A percentile compares a stretch with the other conserved stretches of the same genome.
phyloP scores from a whole-genome alignment of 2,797 vertebrate genomes.

The Anas georgica region DNA sequence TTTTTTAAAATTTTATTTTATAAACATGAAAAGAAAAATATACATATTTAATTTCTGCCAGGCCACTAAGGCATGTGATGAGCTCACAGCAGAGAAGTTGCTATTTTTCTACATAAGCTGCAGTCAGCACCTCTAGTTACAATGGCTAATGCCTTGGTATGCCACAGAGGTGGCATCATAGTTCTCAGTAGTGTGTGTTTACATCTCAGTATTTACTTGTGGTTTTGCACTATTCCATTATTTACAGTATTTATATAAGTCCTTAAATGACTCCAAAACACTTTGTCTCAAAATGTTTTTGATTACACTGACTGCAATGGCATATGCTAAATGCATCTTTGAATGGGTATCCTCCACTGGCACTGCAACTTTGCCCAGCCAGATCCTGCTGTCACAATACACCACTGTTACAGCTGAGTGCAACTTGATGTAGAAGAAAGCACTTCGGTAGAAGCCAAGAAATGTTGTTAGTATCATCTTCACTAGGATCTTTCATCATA shows the following conservation, averaged over 20 bases:
- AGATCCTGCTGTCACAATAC: neutral
- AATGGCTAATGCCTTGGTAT: neutral
- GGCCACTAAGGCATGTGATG: neutral
- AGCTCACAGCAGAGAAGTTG: conserved; percentile 12
- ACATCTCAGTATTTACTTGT: neutral
- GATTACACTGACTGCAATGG: neutral
- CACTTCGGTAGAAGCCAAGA: neutral
- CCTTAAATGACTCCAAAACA: neutral
- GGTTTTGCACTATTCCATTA: neutral
- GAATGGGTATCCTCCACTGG: accelerated
- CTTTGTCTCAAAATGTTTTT: neutral
- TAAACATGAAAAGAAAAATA: neutral
- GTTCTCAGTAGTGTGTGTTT: neutral
- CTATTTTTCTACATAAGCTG: neutral
- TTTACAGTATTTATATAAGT: neutral
- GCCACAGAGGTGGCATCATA: neutral
- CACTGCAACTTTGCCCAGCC: neutral
- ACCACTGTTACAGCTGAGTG: neutral
- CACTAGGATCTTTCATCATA: neutral
- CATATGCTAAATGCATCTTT: neutral
- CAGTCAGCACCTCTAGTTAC: neutral
- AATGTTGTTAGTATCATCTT: neutral
- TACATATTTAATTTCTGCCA: neutral
- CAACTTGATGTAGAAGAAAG: neutral
- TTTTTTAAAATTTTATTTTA: neutral